phyloP scores from a whole-genome alignment of 1,140 invertebrate species.

The Paralvinella palmiformis region DNA sequence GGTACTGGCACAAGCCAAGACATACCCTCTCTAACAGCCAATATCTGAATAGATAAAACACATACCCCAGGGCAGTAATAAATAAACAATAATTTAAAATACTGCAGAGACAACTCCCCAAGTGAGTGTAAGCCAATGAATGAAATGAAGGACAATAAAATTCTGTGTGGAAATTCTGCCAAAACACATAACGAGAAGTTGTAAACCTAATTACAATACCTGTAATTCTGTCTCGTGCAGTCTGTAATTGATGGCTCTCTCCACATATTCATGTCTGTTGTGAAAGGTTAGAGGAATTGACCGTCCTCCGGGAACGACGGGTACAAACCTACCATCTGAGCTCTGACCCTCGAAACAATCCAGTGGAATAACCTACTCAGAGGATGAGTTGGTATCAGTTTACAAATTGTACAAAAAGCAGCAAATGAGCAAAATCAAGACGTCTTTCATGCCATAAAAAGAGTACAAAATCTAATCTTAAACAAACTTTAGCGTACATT shows the following conservation, averaged over 20 bases:
- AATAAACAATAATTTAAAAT: too few species aligned
- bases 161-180: not conserved
- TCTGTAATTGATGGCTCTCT: conserved; percentile 58
- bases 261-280: conserved; percentile 60
- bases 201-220: conserved; percentile 31
- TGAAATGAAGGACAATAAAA: too few species aligned
- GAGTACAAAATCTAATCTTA: too few species aligned
- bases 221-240: conserved; percentile 63
- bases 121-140: too few species aligned
- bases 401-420: not conserved
- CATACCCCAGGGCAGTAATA: too few species aligned
- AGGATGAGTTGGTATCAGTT: conserved; percentile 9
- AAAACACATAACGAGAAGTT: not conserved
- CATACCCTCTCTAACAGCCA: conserved; percentile 62
- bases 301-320: conserved; percentile 59
- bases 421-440: too few species aligned
- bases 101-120: too few species aligned
- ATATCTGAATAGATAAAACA: conserved; percentile 49
- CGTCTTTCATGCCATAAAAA: too few species aligned
- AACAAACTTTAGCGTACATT: too few species aligned
- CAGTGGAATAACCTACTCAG: conserved; percentile 61
- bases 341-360: conserved; percentile 63
- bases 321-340: conserved; percentile 57
- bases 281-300: conserved; percentile 59
- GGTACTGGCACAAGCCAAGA: conserved; percentile 63